Conservation (phyloP, 2,888 invertebrate species). For the Agrilus mali region DNA sequence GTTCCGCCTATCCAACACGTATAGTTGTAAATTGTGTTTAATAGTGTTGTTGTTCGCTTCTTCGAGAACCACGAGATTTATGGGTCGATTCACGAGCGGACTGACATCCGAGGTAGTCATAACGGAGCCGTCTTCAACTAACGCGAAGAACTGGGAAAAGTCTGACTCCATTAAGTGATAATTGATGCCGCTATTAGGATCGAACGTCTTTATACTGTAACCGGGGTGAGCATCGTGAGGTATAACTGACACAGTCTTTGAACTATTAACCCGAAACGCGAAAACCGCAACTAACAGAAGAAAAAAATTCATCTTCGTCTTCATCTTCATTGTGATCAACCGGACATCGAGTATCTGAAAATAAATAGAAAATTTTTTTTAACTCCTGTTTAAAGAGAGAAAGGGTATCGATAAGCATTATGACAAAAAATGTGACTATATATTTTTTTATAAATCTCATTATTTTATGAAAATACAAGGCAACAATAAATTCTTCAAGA, state of each 20-base stretch:
- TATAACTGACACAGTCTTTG: conserved; percentile 46
- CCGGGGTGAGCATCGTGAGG: conserved; percentile 86
- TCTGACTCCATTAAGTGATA: conserved; percentile 65
- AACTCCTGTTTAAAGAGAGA: too few species aligned
- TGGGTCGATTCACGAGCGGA: conserved; percentile 67
- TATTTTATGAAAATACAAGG: too few species aligned
- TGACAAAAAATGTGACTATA: too few species aligned
- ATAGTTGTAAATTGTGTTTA: conserved; percentile 67
- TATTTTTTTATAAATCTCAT: conserved; percentile 1
- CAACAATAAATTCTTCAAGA: too few species aligned
- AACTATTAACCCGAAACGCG: conserved; percentile 8
- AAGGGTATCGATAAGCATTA: too few species aligned
- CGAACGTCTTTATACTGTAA: conserved; percentile 72
- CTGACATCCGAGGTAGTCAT: conserved; percentile 83
- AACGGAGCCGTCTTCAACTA: conserved; percentile 74
- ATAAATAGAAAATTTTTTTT: conserved; percentile 4
- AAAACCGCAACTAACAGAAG: conserved; percentile 19
- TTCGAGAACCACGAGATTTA: conserved; percentile 70
- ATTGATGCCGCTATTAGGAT: conserved; percentile 43
- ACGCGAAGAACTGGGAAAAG: conserved; percentile 74
- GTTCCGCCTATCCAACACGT: conserved; percentile 69
- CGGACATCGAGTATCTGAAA: conserved; percentile 17
- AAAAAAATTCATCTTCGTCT: conserved; percentile 19
- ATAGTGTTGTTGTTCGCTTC: conserved; percentile 67
- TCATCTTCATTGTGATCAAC: conserved; percentile 19